Evolutionary conservation across 1,140 invertebrate genomes (phyloP).

Genomic region (Pollicipes pollicipes): DNA sequence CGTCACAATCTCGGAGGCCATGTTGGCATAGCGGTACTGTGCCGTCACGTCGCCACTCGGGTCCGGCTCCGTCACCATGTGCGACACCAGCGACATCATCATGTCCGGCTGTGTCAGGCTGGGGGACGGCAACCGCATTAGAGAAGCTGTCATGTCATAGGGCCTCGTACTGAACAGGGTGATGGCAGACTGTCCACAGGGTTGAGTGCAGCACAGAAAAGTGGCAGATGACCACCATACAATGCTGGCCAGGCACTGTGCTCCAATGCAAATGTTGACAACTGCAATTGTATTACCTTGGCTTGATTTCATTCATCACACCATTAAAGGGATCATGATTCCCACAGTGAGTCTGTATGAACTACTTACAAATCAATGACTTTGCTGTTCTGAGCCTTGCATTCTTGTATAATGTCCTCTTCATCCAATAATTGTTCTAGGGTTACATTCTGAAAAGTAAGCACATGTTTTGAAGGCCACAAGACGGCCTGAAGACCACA

Average conservation of each 20-base stretch:
- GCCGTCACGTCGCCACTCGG: constrained; percentile 49
- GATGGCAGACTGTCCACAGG: no score
- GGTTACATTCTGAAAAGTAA: constrained; percentile 54
- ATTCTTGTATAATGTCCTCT: constrained; percentile 88
- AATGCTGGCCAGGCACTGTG: no score
- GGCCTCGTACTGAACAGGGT: no score
- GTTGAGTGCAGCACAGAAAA: no score
- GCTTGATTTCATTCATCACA: no score
- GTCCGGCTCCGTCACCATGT: constrained; percentile 69
- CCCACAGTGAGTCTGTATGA: no score
- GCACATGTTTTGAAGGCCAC: constrained; percentile 10
- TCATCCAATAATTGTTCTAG: constrained; percentile 77
- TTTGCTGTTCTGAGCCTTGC: constrained; percentile 77
- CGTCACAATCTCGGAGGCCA: constrained; percentile 84
- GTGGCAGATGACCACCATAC: no score
- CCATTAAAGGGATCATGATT: no score
- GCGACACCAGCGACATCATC: constrained; percentile 62
- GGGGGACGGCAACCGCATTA: neutral
- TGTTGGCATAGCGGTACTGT: constrained; percentile 76
- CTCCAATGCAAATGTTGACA: no score
- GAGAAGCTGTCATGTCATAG: no score
- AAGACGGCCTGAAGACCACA: neutral
- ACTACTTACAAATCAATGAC: constrained; percentile 75
- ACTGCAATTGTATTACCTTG: no score
- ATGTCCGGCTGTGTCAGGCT: constrained; percentile 42